These are phyloP conservation scores for Tenualosa ilisha DNA, from an alignment of 2,797 vertebrate genomes.

Conservation along the genomic window DNA sequence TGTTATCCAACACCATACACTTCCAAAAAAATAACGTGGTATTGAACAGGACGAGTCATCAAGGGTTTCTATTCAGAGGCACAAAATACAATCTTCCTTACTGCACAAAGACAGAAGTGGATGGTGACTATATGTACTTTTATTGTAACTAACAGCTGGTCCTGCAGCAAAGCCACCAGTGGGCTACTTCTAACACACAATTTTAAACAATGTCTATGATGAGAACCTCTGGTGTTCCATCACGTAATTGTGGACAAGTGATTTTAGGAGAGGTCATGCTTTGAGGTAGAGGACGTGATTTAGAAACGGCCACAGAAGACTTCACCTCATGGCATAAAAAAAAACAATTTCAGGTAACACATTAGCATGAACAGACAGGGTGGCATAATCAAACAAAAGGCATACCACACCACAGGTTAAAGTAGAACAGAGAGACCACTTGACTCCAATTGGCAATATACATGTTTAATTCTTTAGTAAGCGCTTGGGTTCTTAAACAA, in stretches of 20 bases:
- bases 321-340: not conserved
- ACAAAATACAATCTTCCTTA: not conserved
- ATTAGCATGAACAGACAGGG: not conserved
- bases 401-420: not conserved
- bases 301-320: not conserved
- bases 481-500: conserved; percentile 51
- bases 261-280: not conserved
- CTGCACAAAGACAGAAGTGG: not conserved
- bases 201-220: not conserved
- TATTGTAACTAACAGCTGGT: not conserved
- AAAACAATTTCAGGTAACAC: not conserved
- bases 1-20: not conserved
- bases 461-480: conserved; percentile 51
- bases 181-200: not conserved
- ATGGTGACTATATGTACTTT: not conserved
- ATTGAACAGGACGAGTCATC: not conserved
- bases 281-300: not conserved
- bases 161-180: not conserved
- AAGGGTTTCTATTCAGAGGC: not conserved
- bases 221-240: not conserved
- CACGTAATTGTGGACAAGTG: not conserved
- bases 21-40: not conserved
- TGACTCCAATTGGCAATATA: conserved; percentile 46
- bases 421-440: conserved; percentile 15
- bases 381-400: not conserved